phyloP scores from a whole-genome alignment of 1,140 invertebrate species.

The Leptinotarsa texana region DNA sequence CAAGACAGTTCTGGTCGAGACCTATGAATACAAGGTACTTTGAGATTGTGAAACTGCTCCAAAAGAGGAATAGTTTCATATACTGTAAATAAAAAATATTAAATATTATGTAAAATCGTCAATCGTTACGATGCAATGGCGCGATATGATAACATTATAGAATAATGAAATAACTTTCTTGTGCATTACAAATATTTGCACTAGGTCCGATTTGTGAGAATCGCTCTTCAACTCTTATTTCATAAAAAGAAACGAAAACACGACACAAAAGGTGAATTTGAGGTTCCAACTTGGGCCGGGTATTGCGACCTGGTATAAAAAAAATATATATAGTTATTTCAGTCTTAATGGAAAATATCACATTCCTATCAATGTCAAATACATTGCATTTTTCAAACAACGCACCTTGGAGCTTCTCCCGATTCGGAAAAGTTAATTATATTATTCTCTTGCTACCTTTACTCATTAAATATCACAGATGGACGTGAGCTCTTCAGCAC shows the following conservation, averaged over 20 bases:
- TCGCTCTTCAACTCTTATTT: constrained; percentile 37
- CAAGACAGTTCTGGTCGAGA: constrained; percentile 36
- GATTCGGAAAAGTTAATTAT: constrained; percentile 53
- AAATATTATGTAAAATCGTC: constrained; percentile 46
- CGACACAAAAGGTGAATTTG: constrained; percentile 23
- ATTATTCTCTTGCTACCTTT: constrained; percentile 54
- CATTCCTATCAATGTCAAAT: constrained; percentile 49
- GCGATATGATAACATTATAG: constrained; percentile 51
- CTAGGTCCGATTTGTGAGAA: constrained; percentile 50
- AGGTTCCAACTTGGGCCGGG: constrained; percentile 16
- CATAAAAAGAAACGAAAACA: constrained; percentile 27
- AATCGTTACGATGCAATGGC: constrained; percentile 52
- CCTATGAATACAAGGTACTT: constrained; percentile 39
- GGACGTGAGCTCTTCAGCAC: constrained; percentile 51
- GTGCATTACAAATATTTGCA: constrained; percentile 43
- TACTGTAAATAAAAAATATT: constrained; percentile 34
- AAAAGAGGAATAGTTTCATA: constrained; percentile 26
- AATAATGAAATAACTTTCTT: constrained; percentile 53
- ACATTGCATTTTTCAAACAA: constrained; percentile 38
- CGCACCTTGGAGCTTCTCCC: constrained; percentile 43
- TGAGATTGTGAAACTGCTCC: constrained; percentile 33
- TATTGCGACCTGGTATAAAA: constrained; percentile 36
- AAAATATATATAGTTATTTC: constrained; percentile 54
- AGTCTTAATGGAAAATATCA: constrained; percentile 56
- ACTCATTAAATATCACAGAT: constrained; percentile 56